phyloP scores from a whole-genome alignment of 2,113 vertebrate species.

The Fukomys damarensis region DNA sequence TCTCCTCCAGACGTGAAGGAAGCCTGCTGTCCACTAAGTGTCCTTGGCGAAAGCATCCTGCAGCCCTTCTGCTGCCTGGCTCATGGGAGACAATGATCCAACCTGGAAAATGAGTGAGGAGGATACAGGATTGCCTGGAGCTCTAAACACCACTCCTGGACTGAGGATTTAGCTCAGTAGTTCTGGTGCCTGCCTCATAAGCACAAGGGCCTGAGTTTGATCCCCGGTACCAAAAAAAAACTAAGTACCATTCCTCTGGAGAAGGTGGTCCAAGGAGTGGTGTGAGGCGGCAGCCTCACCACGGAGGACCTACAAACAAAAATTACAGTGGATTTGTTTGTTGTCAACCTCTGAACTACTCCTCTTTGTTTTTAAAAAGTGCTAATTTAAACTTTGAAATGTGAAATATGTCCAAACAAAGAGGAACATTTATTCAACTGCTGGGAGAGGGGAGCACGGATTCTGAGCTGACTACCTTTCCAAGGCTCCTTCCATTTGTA shows the following conservation, averaged over 20 bases:
- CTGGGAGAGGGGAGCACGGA: background rate
- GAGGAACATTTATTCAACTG: conserved; percentile 36
- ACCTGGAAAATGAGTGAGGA: background rate
- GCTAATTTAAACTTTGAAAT: conserved; percentile 55
- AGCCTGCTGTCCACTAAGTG: background rate
- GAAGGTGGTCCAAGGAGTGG: background rate
- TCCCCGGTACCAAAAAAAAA: no score
- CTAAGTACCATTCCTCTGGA: background rate
- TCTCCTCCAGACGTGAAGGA: background rate
- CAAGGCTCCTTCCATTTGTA: conserved; percentile 63
- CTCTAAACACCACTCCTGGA: background rate
- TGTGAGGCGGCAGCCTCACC: background rate
- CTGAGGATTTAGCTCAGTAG: no score
- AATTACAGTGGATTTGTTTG: background rate
- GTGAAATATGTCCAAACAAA: conserved; percentile 52
- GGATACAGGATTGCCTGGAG: background rate
- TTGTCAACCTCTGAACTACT: conserved; percentile 55
- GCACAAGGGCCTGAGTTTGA: no score
- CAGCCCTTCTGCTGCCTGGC: background rate
- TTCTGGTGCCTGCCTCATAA: no score
- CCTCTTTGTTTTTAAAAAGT: conserved; percentile 34
- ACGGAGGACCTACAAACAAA: conserved; percentile 7
- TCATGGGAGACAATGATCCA: background rate
- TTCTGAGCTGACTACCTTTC: conserved; percentile 54
- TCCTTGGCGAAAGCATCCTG: background rate